Evolutionary conservation across 2,888 invertebrate species (phyloP), one percentile per base, ranked within the genome.

Genomic region (Lasioglossum morio): DNA sequence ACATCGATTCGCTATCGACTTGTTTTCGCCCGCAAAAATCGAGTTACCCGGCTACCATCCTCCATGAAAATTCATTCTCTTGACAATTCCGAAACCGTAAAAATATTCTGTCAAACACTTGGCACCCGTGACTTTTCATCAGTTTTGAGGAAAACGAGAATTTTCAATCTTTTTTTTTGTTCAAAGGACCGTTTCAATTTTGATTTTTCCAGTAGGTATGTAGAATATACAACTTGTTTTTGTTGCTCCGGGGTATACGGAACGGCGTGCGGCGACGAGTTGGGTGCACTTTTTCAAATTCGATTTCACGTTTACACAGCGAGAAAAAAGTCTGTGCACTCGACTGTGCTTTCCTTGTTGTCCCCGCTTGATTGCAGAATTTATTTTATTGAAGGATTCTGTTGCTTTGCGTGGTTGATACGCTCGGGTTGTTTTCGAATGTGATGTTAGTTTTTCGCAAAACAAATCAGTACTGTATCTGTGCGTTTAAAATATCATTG

Each of bases 1-100:
- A 75, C 66, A 37, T 48, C 60, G 66, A 48, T 73, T 73, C 48
- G 48, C 23, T 40, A 80, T 84, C 63, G 57, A 75, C 30, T 72
- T 40, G 73, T 27, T 60, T 63, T 12, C 37, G 27, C 4, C 69
- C 12, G 16, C 48, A 5, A 12, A 48, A 63, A 43, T 40, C 30
- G 40, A 60, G 37, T 57, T 27, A 16, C 27, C 3, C n/a, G 7
- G 27, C 16, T 10, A 23, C 40, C n/a, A 16, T 37, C 10, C 16
- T 27, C n/a, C 63, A 30, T 63, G 30, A 63, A 63, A 63, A 63
- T 63, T 63, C 63, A 30, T 30, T 30, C 63, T 19, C 30, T 30
- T 30, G 16, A 57, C n/a, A 16, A 16, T 30, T 30, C 8, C 7
- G 5, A 30, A 63, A 63, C 30, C 4, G 19, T 12, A 60, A 5